Percentiles rank a stretch among this genome's conserved stretches.
These are phyloP conservation scores for Eristalis tenax DNA, from an alignment of 2,888 invertebrate species.

Conservation along the genomic window DNA sequence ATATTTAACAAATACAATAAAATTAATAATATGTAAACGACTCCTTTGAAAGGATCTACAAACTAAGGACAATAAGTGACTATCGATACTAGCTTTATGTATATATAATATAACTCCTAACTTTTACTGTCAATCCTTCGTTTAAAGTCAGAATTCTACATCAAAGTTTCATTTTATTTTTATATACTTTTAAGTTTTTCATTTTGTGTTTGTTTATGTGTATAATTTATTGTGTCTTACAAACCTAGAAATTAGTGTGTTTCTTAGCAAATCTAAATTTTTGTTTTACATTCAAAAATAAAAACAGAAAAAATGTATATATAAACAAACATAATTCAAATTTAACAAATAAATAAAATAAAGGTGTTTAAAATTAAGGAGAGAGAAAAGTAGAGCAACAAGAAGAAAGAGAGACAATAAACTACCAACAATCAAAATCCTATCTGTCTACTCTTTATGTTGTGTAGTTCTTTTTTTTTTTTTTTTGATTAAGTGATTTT, in stretches of 20 bases:
- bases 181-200: background rate
- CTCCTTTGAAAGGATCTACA: conserved; percentile 59
- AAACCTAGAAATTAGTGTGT: background rate
- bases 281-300: conserved; percentile 16
- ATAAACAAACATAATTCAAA: conserved; percentile 19
- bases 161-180: conserved; percentile 23
- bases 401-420: conserved; percentile 41
- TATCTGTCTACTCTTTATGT: conserved; percentile 40
- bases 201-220: background rate
- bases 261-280: conserved; percentile 14
- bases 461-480: background rate
- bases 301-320: conserved; percentile 3
- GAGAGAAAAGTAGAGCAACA: conserved; percentile 20
- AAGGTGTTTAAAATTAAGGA: background rate
- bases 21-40: conserved; percentile 23
- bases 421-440: conserved; percentile 68
- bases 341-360: conserved; percentile 42
- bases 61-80: conserved; percentile 58
- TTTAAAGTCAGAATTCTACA: background rate
- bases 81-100: conserved; percentile 34
- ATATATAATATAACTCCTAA: conserved; percentile 36
- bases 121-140: background rate
- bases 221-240: conserved; percentile 1
- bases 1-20: conserved; percentile 58
- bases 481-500: background rate